These are phyloP conservation scores for Chlamydotis undulata DNA, from an alignment of 2,113 vertebrate species.

Conservation along the genomic window DNA sequence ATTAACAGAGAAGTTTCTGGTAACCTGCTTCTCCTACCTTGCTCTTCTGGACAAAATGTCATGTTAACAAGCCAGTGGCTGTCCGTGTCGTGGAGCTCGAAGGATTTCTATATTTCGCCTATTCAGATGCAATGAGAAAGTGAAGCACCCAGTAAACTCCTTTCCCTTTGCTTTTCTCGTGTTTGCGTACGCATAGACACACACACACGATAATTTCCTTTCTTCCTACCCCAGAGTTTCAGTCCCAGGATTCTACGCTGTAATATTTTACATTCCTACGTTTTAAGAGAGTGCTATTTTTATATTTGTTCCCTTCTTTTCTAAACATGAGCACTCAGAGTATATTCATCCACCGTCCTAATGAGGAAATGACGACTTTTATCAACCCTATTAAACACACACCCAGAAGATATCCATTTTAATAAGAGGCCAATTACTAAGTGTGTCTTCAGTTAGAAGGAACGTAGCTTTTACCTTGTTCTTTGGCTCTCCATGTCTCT, in stretches of 20 bases:
- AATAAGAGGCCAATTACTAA: conserved; percentile 86
- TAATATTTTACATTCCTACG: conserved; percentile 71
- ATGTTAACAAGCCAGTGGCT: conserved; percentile 45
- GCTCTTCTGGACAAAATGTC: conserved; percentile 23
- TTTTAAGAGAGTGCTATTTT: conserved; percentile 72
- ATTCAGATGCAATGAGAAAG: conserved; percentile 51
- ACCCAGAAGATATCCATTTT: conserved; percentile 83
- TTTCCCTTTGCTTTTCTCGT: conserved; percentile 15
- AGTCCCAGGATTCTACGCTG: conserved; percentile 32
- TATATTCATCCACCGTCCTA: conserved; percentile 76
- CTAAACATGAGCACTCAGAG: conserved; percentile 42
- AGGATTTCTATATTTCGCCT: conserved; percentile 64
- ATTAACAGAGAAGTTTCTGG: conserved; percentile 31
- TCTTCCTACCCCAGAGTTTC: conserved; percentile 21
- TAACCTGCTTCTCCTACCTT: conserved; percentile 38
- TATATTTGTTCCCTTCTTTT: conserved; percentile 74
- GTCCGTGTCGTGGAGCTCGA: conserved; percentile 36
- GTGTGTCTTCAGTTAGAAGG: conserved; percentile 84
- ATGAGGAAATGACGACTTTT: conserved; percentile 84
- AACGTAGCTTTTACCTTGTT: conserved; percentile 85
- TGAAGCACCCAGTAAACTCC: conserved; percentile 29
- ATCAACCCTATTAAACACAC: conserved; percentile 84
- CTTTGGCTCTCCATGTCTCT: conserved; percentile 83
- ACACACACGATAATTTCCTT: background rate
- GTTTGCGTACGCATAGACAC: background rate